Conservation (phyloP, 2,797 vertebrate genomes). For the Menidia menidia region DNA sequence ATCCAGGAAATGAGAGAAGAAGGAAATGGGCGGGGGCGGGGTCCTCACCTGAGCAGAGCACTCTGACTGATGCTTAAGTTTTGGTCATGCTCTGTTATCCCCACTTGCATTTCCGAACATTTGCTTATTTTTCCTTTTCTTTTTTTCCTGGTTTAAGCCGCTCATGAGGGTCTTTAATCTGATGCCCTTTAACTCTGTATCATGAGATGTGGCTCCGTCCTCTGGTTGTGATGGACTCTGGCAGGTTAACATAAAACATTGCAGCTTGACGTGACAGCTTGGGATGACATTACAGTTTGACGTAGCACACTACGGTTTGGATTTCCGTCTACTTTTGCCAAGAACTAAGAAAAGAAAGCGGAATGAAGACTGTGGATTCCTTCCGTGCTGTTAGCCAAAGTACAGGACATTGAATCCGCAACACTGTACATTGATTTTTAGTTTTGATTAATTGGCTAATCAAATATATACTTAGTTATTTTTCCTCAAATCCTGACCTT, state of each 20-base stretch:
- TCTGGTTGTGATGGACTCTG: slow-evolving; percentile 11
- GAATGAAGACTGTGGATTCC: slow-evolving; percentile 39
- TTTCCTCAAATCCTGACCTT: not conserved
- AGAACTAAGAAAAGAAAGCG: slow-evolving; percentile 59
- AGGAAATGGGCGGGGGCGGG: not conserved
- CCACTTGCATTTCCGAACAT: slow-evolving; percentile 14
- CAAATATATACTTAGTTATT: not conserved
- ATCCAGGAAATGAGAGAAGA: slow-evolving; percentile 12
- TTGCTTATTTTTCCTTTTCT: slow-evolving; percentile 35
- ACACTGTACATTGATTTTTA: not conserved
- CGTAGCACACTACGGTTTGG: slow-evolving; percentile 34
- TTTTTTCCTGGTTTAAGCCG: not conserved
- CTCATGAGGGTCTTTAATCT: slow-evolving; percentile 16
- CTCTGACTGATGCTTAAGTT: slow-evolving; percentile 13
- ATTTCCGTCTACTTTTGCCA: slow-evolving; percentile 48
- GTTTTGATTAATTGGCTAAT: not conserved
- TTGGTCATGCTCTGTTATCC: not conserved
- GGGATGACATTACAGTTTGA: slow-evolving; percentile 61
- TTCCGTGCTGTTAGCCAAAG: slow-evolving; percentile 31
- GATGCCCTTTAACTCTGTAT: slow-evolving; percentile 15
- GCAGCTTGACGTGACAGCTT: slow-evolving; percentile 32
- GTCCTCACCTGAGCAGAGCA: slow-evolving; percentile 6
- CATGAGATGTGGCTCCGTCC: slow-evolving; percentile 42
- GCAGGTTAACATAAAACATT: slow-evolving; percentile 53
- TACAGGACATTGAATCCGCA: not conserved